phyloP scores from a whole-genome alignment of 92 coral and sea anemone species.

The Porites cylindrica region DNA sequence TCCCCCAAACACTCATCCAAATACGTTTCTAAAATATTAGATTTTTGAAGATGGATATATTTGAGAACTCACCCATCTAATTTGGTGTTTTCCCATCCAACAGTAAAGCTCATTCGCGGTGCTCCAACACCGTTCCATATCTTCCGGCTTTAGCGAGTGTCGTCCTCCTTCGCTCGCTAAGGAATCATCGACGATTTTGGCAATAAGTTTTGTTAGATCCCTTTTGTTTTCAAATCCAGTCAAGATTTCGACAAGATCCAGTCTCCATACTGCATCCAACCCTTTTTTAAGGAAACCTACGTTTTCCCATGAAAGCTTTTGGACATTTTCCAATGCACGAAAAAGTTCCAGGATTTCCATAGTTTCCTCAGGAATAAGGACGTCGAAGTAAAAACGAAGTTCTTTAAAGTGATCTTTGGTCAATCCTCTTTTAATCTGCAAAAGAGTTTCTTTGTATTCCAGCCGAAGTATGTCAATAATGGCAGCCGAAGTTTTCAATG shows the following conservation, averaged over 20 bases:
- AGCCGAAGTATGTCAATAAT: too few relatives aligned
- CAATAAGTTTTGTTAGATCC: constrained; percentile 14
- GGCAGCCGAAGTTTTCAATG: too few relatives aligned
- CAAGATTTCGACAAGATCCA: constrained; percentile 5
- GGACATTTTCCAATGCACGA: constrained; percentile 12
- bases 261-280: not conserved
- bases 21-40: too few relatives aligned
- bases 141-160: not conserved
- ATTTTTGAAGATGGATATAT: too few relatives aligned
- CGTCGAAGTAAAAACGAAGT: not conserved
- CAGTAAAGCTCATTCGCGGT: constrained; percentile 15
- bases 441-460: not conserved
- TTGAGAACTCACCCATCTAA: constrained; percentile 4
- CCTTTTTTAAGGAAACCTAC: constrained; percentile 23
- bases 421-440: constrained; percentile 8
- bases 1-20: too few relatives aligned
- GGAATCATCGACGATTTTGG: not conserved
- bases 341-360: not conserved
- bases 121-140: not conserved
- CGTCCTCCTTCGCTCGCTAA: not conserved
- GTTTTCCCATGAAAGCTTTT: constrained; percentile 38
- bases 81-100: not conserved
- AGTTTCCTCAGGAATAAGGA: not conserved
- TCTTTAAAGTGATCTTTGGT: too few relatives aligned
- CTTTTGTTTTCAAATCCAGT: constrained; percentile 6